Conservation (phyloP, 1,140 invertebrate genomes). For the Danaus melanippus region DNA sequence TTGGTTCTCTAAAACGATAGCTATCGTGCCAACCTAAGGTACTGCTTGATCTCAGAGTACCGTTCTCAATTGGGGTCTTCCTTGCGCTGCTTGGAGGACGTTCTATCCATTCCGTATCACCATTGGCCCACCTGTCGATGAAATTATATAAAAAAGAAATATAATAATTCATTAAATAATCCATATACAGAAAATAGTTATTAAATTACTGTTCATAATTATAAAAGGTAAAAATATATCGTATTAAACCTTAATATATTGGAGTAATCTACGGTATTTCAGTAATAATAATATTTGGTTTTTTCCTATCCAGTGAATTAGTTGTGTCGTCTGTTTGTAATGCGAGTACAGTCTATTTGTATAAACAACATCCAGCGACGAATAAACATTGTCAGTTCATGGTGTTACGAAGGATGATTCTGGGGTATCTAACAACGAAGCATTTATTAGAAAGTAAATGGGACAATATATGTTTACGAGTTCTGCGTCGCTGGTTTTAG, state of each 20-base stretch:
- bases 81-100: conserved; percentile 40
- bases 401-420: conserved; percentile 1
- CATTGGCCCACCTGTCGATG: conserved; percentile 52
- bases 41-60: conserved; percentile 53
- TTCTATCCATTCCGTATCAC: conserved; percentile 55
- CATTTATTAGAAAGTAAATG: conserved; percentile 52
- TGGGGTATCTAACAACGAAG: conserved; percentile 17
- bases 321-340: no score
- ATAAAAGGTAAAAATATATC: no score
- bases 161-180: no score
- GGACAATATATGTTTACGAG: conserved; percentile 24
- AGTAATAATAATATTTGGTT: no score
- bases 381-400: neutral
- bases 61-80: conserved; percentile 47
- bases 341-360: no score
- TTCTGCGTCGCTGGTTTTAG: conserved; percentile 27
- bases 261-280: no score
- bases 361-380: no score
- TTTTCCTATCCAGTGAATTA: no score
- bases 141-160: conserved; percentile 2
- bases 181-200: no score
- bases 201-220: no score
- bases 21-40: conserved; percentile 54
- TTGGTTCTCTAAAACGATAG: conserved; percentile 40
- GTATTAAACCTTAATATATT: no score